These are phyloP conservation scores for Eulithis prunata DNA, from an alignment of 2,888 invertebrate genomes.

Conservation along the genomic window DNA sequence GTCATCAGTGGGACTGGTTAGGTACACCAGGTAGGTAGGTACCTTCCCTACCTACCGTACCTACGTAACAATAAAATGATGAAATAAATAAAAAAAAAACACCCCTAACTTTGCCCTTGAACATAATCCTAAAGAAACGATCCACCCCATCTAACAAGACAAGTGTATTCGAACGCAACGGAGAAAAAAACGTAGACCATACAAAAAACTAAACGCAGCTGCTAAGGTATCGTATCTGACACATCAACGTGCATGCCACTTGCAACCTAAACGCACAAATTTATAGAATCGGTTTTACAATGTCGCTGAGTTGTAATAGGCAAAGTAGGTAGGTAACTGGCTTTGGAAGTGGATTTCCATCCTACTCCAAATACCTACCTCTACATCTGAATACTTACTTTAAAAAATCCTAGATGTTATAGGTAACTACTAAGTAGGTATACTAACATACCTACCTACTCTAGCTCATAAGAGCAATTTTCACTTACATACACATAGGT, in stretches of 20 bases:
- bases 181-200: constrained; percentile 62
- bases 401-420: too few relatives aligned
- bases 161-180: constrained; percentile 78
- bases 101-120: constrained; percentile 42
- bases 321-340: constrained; percentile 40
- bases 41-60: background rate
- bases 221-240: constrained; percentile 63
- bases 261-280: constrained; percentile 63
- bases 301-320: constrained; percentile 50
- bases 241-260: constrained; percentile 61
- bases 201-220: constrained; percentile 68
- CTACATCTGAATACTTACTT: too few relatives aligned
- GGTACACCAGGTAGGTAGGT: too few relatives aligned
- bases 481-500: too few relatives aligned
- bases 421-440: too few relatives aligned
- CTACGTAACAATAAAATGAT: background rate
- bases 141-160: constrained; percentile 74
- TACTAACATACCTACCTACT: too few relatives aligned
- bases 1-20: too few relatives aligned
- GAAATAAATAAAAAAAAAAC: constrained; percentile 30
- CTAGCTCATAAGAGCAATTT: too few relatives aligned
- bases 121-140: constrained; percentile 59
- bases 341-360: constrained; percentile 58
- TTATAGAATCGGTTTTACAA: constrained; percentile 72
- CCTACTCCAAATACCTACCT: constrained; percentile 33